Evolutionary conservation across 2,797 vertebrate species (phyloP).

Genomic region (Microctenopoma stevenorrisi): DNA sequence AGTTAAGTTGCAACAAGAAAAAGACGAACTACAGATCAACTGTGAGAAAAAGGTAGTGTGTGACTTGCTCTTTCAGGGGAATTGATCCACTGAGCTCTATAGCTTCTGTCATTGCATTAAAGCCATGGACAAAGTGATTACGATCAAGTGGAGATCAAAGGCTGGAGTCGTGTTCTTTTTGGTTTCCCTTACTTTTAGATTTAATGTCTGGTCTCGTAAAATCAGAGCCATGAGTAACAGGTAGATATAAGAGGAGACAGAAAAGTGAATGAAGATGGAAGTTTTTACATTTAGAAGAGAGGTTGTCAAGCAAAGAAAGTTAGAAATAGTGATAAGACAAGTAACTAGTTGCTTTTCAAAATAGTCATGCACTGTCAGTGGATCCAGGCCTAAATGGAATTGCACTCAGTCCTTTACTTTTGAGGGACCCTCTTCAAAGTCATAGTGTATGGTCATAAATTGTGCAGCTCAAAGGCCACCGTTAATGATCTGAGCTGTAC

Average conservation of each 20-base stretch:
- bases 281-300: conserved; percentile 14
- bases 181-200: conserved; percentile 47
- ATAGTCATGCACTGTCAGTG: conserved; percentile 17
- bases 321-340: conserved; percentile 10
- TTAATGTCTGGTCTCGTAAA: conserved; percentile 55
- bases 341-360: neutral
- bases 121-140: conserved; percentile 46
- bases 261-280: conserved; percentile 37
- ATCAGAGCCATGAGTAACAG: conserved; percentile 46
- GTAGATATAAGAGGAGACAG: conserved; percentile 18
- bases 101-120: conserved; percentile 35
- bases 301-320: conserved; percentile 8
- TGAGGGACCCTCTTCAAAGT: conserved; percentile 73
- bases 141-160: conserved; percentile 63
- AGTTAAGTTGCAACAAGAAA: conserved; percentile 86
- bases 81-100: conserved; percentile 23
- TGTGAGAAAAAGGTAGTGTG: conserved; percentile 89
- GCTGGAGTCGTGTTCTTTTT: conserved; percentile 39
- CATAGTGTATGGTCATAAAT: conserved; percentile 67
- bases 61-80: conserved; percentile 10
- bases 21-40: conserved; percentile 80
- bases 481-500: conserved; percentile 83
- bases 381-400: conserved; percentile 30
- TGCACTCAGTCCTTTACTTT: conserved; percentile 40
- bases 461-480: conserved; percentile 71